Evolutionary conservation across 2,797 vertebrate genomes (phyloP), one percentile per base, ranked within the genome.

Genomic region (Vultur gryphus): DNA sequence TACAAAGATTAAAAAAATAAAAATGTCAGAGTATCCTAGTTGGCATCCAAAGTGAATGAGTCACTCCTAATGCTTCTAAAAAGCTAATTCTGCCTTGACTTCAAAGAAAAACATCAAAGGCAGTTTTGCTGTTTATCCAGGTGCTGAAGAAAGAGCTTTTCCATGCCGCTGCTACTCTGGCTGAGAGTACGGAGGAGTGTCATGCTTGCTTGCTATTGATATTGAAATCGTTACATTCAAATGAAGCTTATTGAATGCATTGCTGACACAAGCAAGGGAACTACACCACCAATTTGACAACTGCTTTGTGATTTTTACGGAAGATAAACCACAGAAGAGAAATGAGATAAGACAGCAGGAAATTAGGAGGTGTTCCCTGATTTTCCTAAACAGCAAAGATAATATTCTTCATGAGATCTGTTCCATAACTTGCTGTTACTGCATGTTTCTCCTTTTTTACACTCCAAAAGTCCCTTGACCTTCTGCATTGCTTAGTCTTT

Each of bases 41-140:
- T 89, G 92, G 67, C 70, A 51, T 46, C 66, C 57, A 19, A 13
- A 93, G 61, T 57, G 71, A 83, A 64, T 85, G 91, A 95, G 61
- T 97, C 93, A 90, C 64, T 87, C 10, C 12, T 71, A 81, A 87
- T 72, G 59, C 89, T 89, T 37, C 46, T 66, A 35, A 92, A 90
- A 90, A 94, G 62, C 46, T 71, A 66, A 72, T 80, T 79, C 86
- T 91, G 55, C 67, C 59, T 87, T 83, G 69, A 59, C 94, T 96
- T 96, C 95, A 87, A 96, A 97, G 91, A 25, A 66, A 86, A 92
- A 89, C 86, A 83, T 95, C 90, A 84, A 72, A 94, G 92, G 55
- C 73, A 13, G 48, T 43, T 64, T 85, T 83, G 33, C 69, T 80
- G 62, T 82, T 48, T 52, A 54, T 76, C 76, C 67, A 51, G 84